A percentile compares a stretch with the other conserved stretches of the same genome.
Evolutionary conservation across 2,797 vertebrate genomes (phyloP).

Genomic region (Halcyon leucocephala): DNA sequence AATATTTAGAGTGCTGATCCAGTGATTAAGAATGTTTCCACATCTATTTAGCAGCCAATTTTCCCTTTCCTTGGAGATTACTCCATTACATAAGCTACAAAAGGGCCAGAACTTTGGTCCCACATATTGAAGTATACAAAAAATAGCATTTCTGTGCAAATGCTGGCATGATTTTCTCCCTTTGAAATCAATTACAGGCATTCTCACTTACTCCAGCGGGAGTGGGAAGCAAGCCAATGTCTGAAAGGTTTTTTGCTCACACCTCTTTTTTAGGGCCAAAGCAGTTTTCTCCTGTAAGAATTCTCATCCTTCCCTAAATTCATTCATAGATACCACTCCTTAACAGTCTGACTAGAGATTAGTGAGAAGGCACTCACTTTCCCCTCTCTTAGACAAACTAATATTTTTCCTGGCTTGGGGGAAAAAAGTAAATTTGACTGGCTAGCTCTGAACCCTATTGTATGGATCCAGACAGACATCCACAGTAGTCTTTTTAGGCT

Average conservation of each 20-base stretch:
- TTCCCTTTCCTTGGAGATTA: slow-evolving; percentile 55
- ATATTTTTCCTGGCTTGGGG: background rate
- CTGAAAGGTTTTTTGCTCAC: slow-evolving; percentile 13
- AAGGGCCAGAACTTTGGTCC: slow-evolving; percentile 4
- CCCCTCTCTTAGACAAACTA: background rate
- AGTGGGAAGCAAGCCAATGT: background rate
- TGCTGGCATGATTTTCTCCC: background rate
- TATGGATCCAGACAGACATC: background rate
- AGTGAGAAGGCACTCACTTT: background rate
- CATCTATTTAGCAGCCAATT: slow-evolving; percentile 17
- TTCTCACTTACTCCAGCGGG: background rate
- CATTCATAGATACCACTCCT: slow-evolving; percentile 13
- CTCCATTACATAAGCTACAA: slow-evolving; percentile 29
- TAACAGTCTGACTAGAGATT: background rate
- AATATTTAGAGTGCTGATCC: slow-evolving; percentile 63
- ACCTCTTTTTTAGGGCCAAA: slow-evolving; percentile 8
- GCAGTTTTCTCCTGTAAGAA: background rate
- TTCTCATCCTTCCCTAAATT: background rate
- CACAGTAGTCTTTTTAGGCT: background rate
- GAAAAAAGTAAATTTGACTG: background rate
- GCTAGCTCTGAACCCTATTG: background rate
- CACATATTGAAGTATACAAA: background rate
- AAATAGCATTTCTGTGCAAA: slow-evolving; percentile 27
- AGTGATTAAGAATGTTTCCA: slow-evolving; percentile 65
- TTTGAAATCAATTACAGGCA: slow-evolving; percentile 22